These are phyloP conservation scores for Diadophis punctatus DNA, from an alignment of 2,113 vertebrate species.

Conservation along the genomic window DNA sequence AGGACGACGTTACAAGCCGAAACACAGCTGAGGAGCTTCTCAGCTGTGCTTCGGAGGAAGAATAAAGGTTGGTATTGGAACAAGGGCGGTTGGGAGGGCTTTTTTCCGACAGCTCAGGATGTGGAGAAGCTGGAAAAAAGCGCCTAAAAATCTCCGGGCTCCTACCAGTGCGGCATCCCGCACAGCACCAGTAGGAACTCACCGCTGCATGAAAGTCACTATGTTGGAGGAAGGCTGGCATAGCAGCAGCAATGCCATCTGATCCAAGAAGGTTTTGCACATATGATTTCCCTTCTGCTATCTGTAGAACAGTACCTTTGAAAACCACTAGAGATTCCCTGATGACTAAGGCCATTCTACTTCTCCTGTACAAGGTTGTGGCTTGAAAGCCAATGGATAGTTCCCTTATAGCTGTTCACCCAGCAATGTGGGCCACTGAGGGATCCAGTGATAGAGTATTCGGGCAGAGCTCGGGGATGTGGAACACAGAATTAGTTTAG, in stretches of 20 bases:
- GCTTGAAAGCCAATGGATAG: not conserved
- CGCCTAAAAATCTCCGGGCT: too few relatives aligned
- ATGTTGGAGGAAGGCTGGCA: not conserved
- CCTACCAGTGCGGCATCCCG: too few relatives aligned
- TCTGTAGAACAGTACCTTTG: not conserved
- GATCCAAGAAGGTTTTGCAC: not conserved
- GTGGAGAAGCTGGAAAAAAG: too few relatives aligned
- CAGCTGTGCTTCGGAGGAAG: too few relatives aligned
- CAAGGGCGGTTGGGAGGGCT: too few relatives aligned
- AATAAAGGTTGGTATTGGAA: too few relatives aligned
- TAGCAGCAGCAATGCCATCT: not conserved
- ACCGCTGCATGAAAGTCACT: too few relatives aligned
- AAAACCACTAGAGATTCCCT: not conserved
- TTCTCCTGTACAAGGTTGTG: not conserved
- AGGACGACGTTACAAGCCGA: too few relatives aligned
- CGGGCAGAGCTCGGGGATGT: not conserved
- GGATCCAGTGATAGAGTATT: not conserved
- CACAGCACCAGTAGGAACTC: too few relatives aligned
- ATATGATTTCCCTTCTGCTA: not conserved
- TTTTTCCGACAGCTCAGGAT: too few relatives aligned
- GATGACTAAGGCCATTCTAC: not conserved
- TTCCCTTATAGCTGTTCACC: not conserved
- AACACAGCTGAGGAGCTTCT: too few relatives aligned
- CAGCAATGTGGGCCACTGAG: not conserved
- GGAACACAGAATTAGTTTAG: not conserved